Evolutionary conservation across 2,797 vertebrate genomes (phyloP).

Genomic region (Rallus crepitans): DNA sequence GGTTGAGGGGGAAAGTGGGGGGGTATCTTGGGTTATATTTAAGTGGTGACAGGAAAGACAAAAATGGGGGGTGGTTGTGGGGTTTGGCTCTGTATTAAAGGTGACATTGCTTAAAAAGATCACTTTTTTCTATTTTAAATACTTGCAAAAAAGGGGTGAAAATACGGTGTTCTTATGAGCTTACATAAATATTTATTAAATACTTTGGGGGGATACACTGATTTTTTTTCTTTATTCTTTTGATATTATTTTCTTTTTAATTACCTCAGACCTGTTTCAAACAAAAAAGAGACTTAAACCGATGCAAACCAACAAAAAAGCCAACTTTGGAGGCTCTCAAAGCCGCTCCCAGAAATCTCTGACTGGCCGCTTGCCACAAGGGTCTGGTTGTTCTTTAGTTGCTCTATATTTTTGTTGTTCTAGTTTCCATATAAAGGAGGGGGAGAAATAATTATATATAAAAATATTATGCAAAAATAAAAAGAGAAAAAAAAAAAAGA

Average conservation of each 20-base stretch:
- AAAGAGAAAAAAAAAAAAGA: neutral
- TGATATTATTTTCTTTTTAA: conserved; percentile 65
- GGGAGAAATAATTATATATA: conserved; percentile 63
- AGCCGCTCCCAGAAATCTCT: conserved; percentile 67
- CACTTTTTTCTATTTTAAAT: conserved; percentile 67
- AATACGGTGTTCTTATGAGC: conserved; percentile 19
- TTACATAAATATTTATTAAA: conserved; percentile 69
- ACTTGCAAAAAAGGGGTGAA: neutral
- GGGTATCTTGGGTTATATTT: neutral
- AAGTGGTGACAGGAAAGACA: neutral
- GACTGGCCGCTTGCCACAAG: conserved; percentile 65
- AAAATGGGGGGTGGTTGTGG: neutral
- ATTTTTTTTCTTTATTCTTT: conserved; percentile 36
- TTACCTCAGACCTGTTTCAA: conserved; percentile 76
- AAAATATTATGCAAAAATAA: conserved; percentile 82
- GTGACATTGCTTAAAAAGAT: conserved; percentile 27
- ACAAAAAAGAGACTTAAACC: conserved; percentile 27
- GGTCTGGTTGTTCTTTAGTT: conserved; percentile 65
- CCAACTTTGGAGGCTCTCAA: conserved; percentile 56
- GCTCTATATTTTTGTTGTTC: conserved; percentile 40
- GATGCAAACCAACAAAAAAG: conserved; percentile 21
- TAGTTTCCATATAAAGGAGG: conserved; percentile 63
- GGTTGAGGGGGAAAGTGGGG: too few species aligned
- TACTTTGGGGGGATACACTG: neutral
- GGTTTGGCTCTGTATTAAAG: conserved; percentile 40